Evolutionary conservation across 2,888 invertebrate species (phyloP).

Genomic region (Cataglyphis albicans): DNA sequence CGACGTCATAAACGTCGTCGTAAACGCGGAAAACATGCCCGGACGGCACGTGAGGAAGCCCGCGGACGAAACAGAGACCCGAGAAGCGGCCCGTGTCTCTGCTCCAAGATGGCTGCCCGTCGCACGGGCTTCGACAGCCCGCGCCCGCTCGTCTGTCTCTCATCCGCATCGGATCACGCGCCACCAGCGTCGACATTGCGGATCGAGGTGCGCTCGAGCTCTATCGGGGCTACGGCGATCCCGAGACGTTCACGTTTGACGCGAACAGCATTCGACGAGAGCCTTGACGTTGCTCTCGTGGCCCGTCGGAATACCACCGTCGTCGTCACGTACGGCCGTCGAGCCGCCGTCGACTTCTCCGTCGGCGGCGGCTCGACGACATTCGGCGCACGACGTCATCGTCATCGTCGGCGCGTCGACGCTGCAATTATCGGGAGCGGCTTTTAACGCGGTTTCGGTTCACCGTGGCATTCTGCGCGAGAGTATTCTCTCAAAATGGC

Average conservation of each 20-base stretch:
- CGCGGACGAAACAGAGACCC: constrained; percentile 47
- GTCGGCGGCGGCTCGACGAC: constrained; percentile 24
- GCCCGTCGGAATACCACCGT: neutral
- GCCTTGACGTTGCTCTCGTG: neutral
- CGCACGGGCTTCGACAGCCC: constrained; percentile 77
- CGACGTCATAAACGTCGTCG: neutral
- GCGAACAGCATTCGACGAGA: neutral
- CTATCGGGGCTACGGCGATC: neutral
- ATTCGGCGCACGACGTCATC: neutral
- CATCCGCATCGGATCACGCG: constrained; percentile 10
- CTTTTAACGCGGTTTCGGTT: neutral
- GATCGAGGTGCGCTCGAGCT: neutral
- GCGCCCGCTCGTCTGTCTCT: neutral
- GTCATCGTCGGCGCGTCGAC: neutral
- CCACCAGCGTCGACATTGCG: constrained; percentile 44
- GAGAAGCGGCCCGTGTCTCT: constrained; percentile 63
- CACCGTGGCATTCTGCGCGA: constrained; percentile 5
- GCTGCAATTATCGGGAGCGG: constrained; percentile 1
- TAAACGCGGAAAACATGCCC: constrained; percentile 55
- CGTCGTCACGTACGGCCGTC: constrained; percentile 57
- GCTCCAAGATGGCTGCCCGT: constrained; percentile 83
- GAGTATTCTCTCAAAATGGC: constrained; percentile 67
- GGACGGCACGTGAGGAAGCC: constrained; percentile 31
- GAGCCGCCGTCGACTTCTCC: neutral
- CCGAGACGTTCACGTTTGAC: neutral